Percentiles rank a stretch among this genome's conserved stretches.
These are phyloP conservation scores for Otis tarda DNA, from an alignment of 2,113 vertebrate species.

Conservation along the genomic window DNA sequence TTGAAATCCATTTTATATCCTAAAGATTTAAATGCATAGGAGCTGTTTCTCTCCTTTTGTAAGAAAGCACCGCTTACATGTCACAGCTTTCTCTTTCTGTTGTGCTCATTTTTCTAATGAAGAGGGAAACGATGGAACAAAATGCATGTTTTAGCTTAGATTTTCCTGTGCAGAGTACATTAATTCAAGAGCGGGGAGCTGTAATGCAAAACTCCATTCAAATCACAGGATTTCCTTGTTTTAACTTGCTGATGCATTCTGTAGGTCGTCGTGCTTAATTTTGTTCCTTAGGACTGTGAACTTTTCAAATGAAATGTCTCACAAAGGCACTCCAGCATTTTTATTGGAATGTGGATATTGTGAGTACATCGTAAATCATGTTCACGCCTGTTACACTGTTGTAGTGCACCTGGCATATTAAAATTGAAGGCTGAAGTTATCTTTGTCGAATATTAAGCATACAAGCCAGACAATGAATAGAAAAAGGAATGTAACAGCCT, in stretches of 20 bases:
- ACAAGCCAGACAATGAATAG: not conserved
- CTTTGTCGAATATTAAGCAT: not conserved
- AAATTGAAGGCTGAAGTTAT: not conserved
- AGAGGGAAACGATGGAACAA: accelerated
- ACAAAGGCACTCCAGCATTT: not conserved
- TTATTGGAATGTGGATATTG: not conserved
- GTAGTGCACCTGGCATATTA: not conserved
- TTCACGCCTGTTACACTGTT: not conserved
- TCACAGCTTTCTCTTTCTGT: not conserved
- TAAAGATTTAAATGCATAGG: not conserved
- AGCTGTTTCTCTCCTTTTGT: not conserved
- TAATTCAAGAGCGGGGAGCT: not conserved
- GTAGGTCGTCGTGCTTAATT: not conserved
- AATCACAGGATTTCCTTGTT: not conserved
- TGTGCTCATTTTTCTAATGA: not conserved
- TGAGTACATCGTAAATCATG: not conserved
- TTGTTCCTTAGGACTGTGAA: not conserved
- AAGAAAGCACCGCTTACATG: not conserved
- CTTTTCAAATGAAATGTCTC: not conserved
- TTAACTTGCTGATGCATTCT: not conserved
- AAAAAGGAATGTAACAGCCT: not conserved
- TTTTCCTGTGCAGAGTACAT: not conserved
- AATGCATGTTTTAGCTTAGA: not conserved
- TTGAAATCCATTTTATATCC: not conserved
- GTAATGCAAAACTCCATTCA: not conserved